Base-by-base conservation (phyloP, 2,113 vertebrate species). In the Myrmophylax atrothorax region DNA sequence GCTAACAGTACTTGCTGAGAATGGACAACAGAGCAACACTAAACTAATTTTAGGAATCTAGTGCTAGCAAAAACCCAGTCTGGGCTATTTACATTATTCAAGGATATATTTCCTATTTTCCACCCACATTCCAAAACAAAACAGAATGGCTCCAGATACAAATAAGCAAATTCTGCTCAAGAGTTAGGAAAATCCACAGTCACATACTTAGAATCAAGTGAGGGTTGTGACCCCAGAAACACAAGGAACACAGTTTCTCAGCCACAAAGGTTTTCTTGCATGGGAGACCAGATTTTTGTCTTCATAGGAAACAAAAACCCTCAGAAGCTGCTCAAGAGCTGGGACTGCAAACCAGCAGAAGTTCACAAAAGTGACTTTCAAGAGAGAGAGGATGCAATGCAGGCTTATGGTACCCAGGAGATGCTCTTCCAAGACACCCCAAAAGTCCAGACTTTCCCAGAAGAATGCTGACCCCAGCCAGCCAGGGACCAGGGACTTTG, bases 401-500 rank as follows among this genome's bases (percentile, higher is more conserved):
- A 40, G 50, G 63, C 23, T 49, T 1, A 2, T 0, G 10, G 25
- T 50, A 55, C 40, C 25, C 40, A 4, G 3, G 20, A 59, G 66
- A 25, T 6, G 9, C 52, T 38, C 20, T 81, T 82, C 24, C 14
- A 52, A 5, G 24, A 28, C 37, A n/a, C 6, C 35, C 76, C 0
- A 0, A 12, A 52, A 83, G 9, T 10, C 64, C 0, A 0, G 67
- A 23, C 4, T 4, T 9, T 47, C 56, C 59, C 7, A 1, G 17
- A 31, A 38, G 2, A 3, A 18, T 26, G 66, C 44, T 59, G 44
- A 6, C 22, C 49, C 52, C 33, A 50, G 0, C 46, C 70, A 84
- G 35, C 18, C 47, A 10, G 8, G 25, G 42, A n/a, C 20, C 84
- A 55, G 46, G 46, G 52, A 24, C 35, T 24, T 7, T 3, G 5